Conservation (phyloP, 2,113 vertebrate species). For the Pterocles burchelli region DNA sequence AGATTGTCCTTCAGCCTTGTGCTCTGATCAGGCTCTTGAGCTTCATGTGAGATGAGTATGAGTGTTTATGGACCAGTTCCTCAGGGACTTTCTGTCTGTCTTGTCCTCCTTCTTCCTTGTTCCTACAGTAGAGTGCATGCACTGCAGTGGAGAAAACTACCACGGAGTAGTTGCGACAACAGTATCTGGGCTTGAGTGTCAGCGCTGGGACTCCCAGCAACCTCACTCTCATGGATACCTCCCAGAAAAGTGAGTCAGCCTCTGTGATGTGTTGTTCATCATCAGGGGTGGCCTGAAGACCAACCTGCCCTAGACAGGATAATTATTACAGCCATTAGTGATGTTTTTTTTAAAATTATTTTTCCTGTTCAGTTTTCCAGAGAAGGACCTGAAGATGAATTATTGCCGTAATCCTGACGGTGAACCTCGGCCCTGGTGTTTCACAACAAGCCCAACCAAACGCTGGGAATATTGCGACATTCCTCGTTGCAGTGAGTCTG, state of each 20-base stretch:
- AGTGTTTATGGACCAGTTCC: background rate
- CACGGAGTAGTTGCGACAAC: slow-evolving; percentile 83
- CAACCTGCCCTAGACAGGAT: background rate
- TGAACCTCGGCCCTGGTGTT: slow-evolving; percentile 92
- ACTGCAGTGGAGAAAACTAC: slow-evolving; percentile 91
- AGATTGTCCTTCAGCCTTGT: background rate
- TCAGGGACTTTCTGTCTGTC: background rate
- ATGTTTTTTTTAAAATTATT: background rate
- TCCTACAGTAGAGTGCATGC: slow-evolving; percentile 88
- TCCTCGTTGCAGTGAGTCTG: slow-evolving; percentile 86
- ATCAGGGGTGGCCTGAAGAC: background rate
- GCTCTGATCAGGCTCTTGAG: background rate
- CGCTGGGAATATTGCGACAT: slow-evolving; percentile 91
- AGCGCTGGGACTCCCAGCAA: slow-evolving; percentile 85
- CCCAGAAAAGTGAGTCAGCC: slow-evolving; percentile 83
- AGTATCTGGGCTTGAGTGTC: slow-evolving; percentile 71
- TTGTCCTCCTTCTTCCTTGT: background rate
- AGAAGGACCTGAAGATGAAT: slow-evolving; percentile 88
- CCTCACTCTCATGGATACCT: slow-evolving; percentile 90
- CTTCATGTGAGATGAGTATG: background rate
- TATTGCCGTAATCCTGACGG: slow-evolving; percentile 96
- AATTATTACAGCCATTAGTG: background rate
- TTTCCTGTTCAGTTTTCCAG: slow-evolving; percentile 81
- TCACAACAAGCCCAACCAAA: slow-evolving; percentile 81
- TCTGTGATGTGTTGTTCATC: background rate